Conservation (phyloP, 1,140 invertebrate genomes). For the Pectinophora gossypiella region DNA sequence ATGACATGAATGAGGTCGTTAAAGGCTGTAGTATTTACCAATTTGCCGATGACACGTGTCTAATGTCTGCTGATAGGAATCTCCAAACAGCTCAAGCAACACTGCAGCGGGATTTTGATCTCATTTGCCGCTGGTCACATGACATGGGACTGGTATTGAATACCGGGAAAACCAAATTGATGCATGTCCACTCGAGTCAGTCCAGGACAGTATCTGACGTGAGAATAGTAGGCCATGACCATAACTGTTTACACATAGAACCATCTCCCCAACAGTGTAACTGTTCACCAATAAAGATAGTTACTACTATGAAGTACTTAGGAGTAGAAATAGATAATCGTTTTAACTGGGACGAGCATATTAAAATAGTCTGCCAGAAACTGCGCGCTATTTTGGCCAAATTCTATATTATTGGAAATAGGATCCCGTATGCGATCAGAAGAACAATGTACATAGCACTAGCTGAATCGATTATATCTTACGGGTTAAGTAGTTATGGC, state of each 20-base stretch:
- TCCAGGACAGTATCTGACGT: neutral
- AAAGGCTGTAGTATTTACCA: neutral
- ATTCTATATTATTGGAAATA: neutral
- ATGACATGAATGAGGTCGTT: neutral
- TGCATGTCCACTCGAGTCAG: neutral
- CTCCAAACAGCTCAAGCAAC: neutral
- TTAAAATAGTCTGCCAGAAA: neutral
- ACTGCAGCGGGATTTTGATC: neutral
- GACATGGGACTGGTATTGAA: neutral
- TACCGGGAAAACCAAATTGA: neutral
- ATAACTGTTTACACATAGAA: neutral
- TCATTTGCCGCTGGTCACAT: neutral
- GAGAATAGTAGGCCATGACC: neutral
- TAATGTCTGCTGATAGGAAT: neutral
- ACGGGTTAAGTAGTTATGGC: conserved; percentile 1
- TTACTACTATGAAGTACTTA: neutral
- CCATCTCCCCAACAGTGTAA: neutral
- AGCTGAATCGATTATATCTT: neutral
- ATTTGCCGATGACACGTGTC: conserved; percentile 2
- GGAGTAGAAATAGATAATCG: neutral
- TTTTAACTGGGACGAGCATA: neutral
- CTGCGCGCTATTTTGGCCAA: neutral
- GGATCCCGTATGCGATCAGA: neutral
- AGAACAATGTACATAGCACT: neutral
- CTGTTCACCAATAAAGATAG: neutral